These are phyloP conservation scores for Pseudomyrmex dendroicus DNA, from an alignment of 1,140 invertebrate genomes.

Conservation along the genomic window DNA sequence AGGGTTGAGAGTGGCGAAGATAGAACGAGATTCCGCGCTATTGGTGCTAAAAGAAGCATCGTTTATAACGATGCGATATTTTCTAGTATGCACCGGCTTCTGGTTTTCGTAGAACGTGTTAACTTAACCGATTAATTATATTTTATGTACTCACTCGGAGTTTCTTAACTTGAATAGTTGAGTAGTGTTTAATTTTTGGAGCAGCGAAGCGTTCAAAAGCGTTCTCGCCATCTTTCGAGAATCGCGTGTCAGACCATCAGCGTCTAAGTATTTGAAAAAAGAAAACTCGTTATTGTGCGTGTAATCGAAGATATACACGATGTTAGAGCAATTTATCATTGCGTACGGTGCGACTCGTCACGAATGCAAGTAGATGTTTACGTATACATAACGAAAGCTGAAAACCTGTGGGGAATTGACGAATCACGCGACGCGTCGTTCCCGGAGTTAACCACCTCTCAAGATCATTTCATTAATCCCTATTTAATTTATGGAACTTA, in stretches of 20 bases:
- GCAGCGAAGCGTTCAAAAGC: conserved; percentile 19
- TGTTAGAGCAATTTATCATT: conserved; percentile 46
- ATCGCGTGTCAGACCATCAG: conserved; percentile 76
- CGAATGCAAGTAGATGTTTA: conserved; percentile 62
- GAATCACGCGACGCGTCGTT: conserved; percentile 77
- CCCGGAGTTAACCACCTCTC: conserved; percentile 78
- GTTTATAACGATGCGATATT: conserved; percentile 28
- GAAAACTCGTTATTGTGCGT: conserved; percentile 47
- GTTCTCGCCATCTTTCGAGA: conserved; percentile 64
- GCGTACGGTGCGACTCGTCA: conserved; percentile 63
- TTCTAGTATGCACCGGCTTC: background rate
- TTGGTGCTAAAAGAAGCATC: conserved; percentile 37
- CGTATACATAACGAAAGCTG: conserved; percentile 45
- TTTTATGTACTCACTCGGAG: background rate
- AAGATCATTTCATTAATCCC: conserved; percentile 76
- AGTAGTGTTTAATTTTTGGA: background rate
- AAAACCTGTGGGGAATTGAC: conserved; percentile 74
- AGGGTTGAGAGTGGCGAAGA: conserved; percentile 27
- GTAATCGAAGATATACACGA: conserved; percentile 47
- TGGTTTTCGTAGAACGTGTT: background rate
- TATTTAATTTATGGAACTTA: conserved; percentile 19
- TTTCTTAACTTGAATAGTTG: conserved; percentile 9
- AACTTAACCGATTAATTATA: background rate
- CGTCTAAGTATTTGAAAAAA: conserved; percentile 65
- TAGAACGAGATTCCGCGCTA: conserved; percentile 39